These are phyloP conservation scores for Podarcis cretensis DNA, from an alignment of 2,113 vertebrate species.

Conservation along the genomic window DNA sequence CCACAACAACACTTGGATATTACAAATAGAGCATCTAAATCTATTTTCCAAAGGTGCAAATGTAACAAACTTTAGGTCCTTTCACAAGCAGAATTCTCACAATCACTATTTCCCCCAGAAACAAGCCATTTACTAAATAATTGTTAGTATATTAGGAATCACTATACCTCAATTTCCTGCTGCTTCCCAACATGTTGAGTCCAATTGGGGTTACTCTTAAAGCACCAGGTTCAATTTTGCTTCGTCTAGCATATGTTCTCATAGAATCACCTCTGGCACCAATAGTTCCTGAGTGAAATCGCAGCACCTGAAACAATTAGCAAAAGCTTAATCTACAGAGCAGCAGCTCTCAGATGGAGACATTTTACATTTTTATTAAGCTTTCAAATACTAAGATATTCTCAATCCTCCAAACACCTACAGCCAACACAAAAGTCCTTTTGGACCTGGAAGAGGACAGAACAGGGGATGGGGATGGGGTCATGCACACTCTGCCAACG, in stretches of 20 bases:
- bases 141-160: neutral
- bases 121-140: neutral
- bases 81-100: neutral
- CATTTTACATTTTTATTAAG: neutral
- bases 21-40: neutral
- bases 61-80: neutral
- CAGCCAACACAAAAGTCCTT: too few relatives aligned
- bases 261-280: conserved; percentile 72
- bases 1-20: neutral
- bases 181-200: conserved; percentile 84
- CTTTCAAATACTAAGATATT: neutral
- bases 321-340: neutral
- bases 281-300: conserved; percentile 78
- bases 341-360: neutral
- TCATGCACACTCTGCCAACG: too few relatives aligned
- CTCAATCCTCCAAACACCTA: neutral
- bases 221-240: conserved; percentile 73
- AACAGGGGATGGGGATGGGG: too few relatives aligned
- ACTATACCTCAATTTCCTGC: conserved; percentile 84
- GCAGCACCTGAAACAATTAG: conserved; percentile 65
- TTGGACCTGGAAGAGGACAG: too few relatives aligned
- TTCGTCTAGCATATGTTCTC: conserved; percentile 85
- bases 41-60: neutral
- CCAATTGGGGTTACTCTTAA: conserved; percentile 81
- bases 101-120: neutral